Evolutionary conservation across 2,888 invertebrate genomes (phyloP), one percentile per base, ranked within the genome.

Genomic region (Stenotaenia linearis): DNA sequence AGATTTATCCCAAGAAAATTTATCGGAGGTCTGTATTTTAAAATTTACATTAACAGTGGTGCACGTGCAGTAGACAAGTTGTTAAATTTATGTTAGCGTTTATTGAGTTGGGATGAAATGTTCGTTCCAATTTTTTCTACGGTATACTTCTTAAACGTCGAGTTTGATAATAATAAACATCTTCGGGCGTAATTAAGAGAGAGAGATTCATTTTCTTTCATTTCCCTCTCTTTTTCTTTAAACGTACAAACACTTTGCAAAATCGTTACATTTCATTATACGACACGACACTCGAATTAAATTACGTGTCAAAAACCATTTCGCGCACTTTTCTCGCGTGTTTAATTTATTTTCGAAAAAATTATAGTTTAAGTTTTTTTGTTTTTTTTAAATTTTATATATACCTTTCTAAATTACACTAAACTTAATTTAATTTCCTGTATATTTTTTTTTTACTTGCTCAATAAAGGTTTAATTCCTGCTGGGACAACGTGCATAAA

Each of bases 71-170:
- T 25, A 69, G 69, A 69, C 69, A 69, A 69, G 69, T 69, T 28
- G 69, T 69, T 69, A 69, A 69, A 69, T 69, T 69, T 69, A 69
- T 69, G 69, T 69, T 69, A 69, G 69, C 69, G 69, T 69, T 69
- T 69, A 69, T 69, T 28, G 69, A 69, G 69, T 69, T 12, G 69
- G 69, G 69, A 69, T 25, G 69, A 69, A 69, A 69, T 25, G 69
- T 56, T 56, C 69, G n/a, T n/a, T n/a, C n/a, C n/a, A n/a, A n/a
- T n/a, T n/a, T n/a, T 69, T 6, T 25, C 9, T 1, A 1, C 18
- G 7, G 15, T 50, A 7, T 50, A 50, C 25, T 69, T 28, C 69
- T 69, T 69, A 69, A 69, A 69, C 69, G 69, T 69, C 69, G 25
- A 1, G 15, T 25, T 28, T 69, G 12, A 28, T 28, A 69, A 69